Evolutionary conservation across 2,797 vertebrate genomes (phyloP).

Genomic region (Chiloscyllium punctatum): DNA sequence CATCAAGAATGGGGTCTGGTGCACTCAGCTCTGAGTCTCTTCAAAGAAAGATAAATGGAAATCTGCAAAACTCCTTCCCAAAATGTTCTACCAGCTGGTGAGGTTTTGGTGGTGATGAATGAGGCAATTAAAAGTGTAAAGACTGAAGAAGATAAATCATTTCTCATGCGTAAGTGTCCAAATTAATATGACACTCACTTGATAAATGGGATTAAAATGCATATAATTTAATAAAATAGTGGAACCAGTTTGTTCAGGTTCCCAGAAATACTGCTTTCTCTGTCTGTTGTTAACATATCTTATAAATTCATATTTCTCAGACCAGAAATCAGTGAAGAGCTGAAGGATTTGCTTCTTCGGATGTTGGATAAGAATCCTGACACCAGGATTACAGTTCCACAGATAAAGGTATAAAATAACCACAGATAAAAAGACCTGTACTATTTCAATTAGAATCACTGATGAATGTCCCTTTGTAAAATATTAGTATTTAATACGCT

Average conservation of each 20-base stretch:
- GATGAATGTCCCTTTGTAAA: neutral
- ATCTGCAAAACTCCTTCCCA: neutral
- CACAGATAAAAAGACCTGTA: neutral
- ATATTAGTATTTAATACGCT: neutral
- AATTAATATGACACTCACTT: neutral
- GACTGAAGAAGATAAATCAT: neutral
- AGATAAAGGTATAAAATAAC: slow-evolving; percentile 77
- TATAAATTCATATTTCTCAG: slow-evolving; percentile 49
- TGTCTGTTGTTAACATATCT: neutral
- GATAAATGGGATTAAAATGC: neutral
- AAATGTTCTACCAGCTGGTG: neutral
- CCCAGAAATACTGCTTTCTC: neutral
- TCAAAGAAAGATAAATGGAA: neutral
- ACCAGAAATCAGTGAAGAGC: slow-evolving; percentile 64
- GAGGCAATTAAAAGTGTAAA: neutral
- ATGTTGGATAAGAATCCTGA: slow-evolving; percentile 95
- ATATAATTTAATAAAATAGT: neutral
- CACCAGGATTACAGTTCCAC: slow-evolving; percentile 78
- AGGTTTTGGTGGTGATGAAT: no score
- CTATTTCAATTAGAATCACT: neutral
- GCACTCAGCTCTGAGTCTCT: no score
- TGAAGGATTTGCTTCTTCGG: slow-evolving; percentile 74
- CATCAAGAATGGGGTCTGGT: no score
- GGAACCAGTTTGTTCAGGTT: neutral
- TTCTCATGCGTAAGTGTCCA: neutral